Base-by-base conservation (phyloP, 2,113 vertebrate genomes). In the Lathamus discolor region DNA sequence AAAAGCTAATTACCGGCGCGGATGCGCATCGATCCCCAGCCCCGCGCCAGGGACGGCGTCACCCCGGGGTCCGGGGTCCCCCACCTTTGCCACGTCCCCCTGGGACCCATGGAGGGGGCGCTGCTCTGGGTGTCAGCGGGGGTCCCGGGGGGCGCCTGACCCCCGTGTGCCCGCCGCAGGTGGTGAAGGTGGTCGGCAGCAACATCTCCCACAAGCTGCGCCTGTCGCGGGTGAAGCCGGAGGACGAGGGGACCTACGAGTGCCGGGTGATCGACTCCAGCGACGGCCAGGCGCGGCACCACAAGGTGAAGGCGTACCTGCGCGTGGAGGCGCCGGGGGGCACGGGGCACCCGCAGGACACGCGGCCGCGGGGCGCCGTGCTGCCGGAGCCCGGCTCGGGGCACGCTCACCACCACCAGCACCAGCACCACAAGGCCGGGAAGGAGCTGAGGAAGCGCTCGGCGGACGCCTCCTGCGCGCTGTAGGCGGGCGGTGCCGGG, bases 131-230 rank as follows among this genome's bases (percentile, higher is more conserved):
- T 20, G 61, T 37, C 25, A 1, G 0, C 0, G 51, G 33, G 18
- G 49, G 15, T 7, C 23, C 48, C 1, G 2, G 25, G 31, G 1
- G 2, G 35, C 2, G 4, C 35, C 76, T 83, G 77, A 83, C 13
- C 39, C 29, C 27, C 5, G 2, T 88, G 57, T 54, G 4, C 44
- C 90, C 91, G 2, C 69, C 0, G 4, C 88, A 99, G 99, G 99
- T 99, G 96, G 99, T 99, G 86, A 99, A 99, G 96, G 99, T 99
- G 85, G 99, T 98, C 14, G 99, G 99, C 94, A 99, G 99, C 98
- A 99, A 99, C 98, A 99, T 99, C 98, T 99, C 99, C 57, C 99
- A 99, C 97, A 99, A 99, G 96, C 98, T 99, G 91, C 99, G 99
- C 78, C 98, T 99, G 92, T 99, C 99, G 59, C 98, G 98, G 62